A percentile compares a stretch with the other conserved stretches of the same genome.
phyloP scores from a whole-genome alignment of 2,113 vertebrate genomes.

The Thermophis baileyi region DNA sequence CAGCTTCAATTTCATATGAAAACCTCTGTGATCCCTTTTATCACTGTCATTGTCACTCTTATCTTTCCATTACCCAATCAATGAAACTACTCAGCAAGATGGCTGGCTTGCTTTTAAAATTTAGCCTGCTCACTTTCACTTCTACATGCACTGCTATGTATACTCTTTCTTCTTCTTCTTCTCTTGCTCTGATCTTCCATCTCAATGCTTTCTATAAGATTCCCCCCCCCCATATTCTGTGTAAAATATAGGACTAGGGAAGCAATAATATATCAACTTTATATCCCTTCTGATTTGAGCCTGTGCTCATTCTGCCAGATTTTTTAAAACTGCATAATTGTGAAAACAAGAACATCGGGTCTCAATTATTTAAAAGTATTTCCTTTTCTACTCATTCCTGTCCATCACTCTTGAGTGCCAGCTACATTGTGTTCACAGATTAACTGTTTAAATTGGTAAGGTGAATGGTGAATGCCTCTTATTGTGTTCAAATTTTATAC shows the following conservation, averaged over 20 bases:
- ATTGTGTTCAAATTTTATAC: fast-evolving
- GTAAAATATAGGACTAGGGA: not conserved
- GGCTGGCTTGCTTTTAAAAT: not conserved
- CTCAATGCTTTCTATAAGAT: not conserved
- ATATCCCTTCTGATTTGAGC: not conserved
- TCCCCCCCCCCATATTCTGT: not conserved
- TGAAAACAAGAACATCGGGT: not conserved
- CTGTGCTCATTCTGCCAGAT: not conserved
- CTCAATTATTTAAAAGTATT: not conserved
- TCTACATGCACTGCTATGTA: not conserved
- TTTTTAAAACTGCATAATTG: not conserved
- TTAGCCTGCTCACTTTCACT: not conserved
- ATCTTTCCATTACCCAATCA: not conserved
- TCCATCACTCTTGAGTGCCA: not conserved
- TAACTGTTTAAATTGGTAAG: not conserved
- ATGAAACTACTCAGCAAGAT: not conserved
- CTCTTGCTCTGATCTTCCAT: not conserved
- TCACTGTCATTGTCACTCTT: not conserved
- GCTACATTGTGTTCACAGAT: not conserved
- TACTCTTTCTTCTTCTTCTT: not conserved
- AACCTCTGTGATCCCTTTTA: not conserved
- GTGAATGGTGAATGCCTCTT: slow-evolving; percentile 21
- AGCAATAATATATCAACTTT: not conserved
- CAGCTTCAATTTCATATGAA: not conserved
- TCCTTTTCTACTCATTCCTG: not conserved